Conservation (phyloP, 1,140 invertebrate genomes). For the Tetragnatha versicolor region DNA sequence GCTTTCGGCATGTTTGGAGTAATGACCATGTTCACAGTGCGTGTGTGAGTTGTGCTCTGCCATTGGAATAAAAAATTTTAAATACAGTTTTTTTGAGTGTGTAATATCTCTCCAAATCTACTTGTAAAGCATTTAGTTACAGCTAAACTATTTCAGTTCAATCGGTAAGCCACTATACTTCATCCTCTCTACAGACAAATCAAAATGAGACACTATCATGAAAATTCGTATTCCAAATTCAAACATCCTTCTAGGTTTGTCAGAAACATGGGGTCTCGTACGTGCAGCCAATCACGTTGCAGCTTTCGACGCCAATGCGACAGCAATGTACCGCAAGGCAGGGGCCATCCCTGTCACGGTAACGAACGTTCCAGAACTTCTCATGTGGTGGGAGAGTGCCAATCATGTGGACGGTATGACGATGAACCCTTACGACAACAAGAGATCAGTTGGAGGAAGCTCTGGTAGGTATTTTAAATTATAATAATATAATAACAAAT, state of each 20-base stretch:
- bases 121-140: no score
- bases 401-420: constrained; percentile 87
- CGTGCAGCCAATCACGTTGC: constrained; percentile 68
- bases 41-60: no score
- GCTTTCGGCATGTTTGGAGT: no score
- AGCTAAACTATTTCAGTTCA: no score
- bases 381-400: constrained; percentile 82
- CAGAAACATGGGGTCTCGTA: constrained; percentile 66
- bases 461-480: constrained; percentile 31
- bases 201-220: no score
- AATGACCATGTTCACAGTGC: no score
- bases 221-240: no score
- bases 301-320: constrained; percentile 72
- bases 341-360: constrained; percentile 81
- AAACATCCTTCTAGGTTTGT: constrained; percentile 66
- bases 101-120: no score
- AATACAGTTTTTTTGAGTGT: no score
- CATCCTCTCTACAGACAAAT: no score
- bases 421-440: constrained; percentile 87
- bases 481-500: not conserved
- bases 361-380: constrained; percentile 86
- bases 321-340: constrained; percentile 71
- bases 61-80: no score
- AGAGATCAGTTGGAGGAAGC: constrained; percentile 80
- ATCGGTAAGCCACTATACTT: no score